Base-by-base conservation (phyloP, 2,797 vertebrate species). In the Sebastes trivittatus region DNA sequence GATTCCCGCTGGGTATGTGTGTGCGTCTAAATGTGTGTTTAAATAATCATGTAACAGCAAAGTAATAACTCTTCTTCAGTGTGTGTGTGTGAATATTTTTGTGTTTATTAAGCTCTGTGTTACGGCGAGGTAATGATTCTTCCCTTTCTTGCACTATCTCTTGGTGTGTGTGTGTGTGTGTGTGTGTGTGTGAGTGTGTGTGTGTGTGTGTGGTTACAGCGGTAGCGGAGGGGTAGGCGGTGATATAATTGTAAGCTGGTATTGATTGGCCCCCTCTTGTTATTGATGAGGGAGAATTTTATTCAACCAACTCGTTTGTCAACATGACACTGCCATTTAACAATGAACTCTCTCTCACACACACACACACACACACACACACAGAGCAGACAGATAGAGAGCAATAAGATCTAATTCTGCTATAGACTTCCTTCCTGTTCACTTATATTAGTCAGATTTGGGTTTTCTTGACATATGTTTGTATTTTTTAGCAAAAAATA, bases 261-360 rank as follows among this genome's bases (percentile, higher is more conserved):
- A 96, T 96, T 96, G 96, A 95, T 96, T 95, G 92, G 81, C 65
- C 83, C 84, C 89, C 89, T 92, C 86, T 92, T 91, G 93, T 95
- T 96, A 95, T 96, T 95, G 95, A 96, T 95, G 95, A 95, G 93
- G 90, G 92, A 91, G 94, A 96, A 95, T 96, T 96, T 95, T 95
- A 96, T 96, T 95, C 93, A 94, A 95, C 94, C 93, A 95, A 92
- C 95, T 94, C 94, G 90, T 96, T 96, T 95, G 95, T 96, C 96
- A 96, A 95, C 95, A 93, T 95, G 95, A 95, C 95, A 95, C 89
- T 87, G 93, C 93, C 93, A 92, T 95, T 95, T 96, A 95, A 95
- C 93, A 92, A 94, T 95, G 92, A 95, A 94, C 93, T 95, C 89
- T 86, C 89, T 87, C 86, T 20, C n/a, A 23, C 34, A 10, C 61